Base-by-base conservation (phyloP, 2,797 vertebrate genomes). In the Vireo griseus region DNA sequence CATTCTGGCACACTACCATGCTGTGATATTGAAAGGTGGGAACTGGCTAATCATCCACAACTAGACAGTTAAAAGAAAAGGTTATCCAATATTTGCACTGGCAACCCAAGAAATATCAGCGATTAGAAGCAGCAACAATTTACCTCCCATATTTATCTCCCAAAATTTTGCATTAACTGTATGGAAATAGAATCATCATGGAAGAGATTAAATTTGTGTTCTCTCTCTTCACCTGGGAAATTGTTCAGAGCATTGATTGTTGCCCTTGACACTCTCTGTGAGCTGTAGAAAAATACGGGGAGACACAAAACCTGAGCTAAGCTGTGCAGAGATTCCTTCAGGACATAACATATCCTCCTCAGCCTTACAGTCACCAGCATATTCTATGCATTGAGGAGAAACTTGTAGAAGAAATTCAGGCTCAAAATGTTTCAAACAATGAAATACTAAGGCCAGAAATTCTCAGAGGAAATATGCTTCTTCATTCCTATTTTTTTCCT, bases 221-320 rank as follows among this genome's bases (percentile, higher is more conserved):
- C 54, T 61, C 25, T 33, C 29, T 76, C 44, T 48, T 85, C 14
- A 18, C 19, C 25, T 42, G 31, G 20, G 55, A 92, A 90, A 76
- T 35, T n/a, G 37, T 21, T 54, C 44, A 76, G 37, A 22, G 21
- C 1, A 0, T 13, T 65, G 42, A 54, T 58, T 0, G 0, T 28
- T 79, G 35, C 17, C 50, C 58, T 65, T 42, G 67, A 35, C n/a
- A 26, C 18, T 39, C 33, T 48, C 59, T 2, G 4, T 58, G 35
- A 88, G 48, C 67, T 57, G 12, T 11, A 51, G 66, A 45, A 81
- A 66, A 59, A 33, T 19, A 48, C 0, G 13, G 24, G 21, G 45
- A 71, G 59, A 35, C 33, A 39, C 10, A 79, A 79, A 39, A 42
- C 40, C 55, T 48, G 20, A 86, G 18, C 31, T 66, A 65, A 78